A percentile compares a stretch with the other conserved stretches of the same genome.
Conservation (phyloP, 2,113 vertebrate species). For the Albula glossodonta region DNA sequence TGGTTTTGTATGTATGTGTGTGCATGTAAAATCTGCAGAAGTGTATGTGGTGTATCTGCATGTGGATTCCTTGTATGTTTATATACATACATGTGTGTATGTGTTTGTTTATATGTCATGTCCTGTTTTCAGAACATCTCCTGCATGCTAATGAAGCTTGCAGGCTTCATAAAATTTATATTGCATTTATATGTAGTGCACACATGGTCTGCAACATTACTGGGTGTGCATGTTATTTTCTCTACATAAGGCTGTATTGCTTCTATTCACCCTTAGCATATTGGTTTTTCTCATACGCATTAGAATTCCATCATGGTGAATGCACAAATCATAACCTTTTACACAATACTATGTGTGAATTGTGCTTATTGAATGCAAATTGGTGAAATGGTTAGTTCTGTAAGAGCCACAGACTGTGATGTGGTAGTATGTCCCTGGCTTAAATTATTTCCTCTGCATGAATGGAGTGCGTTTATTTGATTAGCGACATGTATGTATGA, state of each 20-base stretch:
- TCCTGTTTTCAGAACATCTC: not conserved
- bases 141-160: not conserved
- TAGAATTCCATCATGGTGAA: not conserved
- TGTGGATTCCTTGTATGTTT: constrained; percentile 29
- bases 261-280: too few species aligned
- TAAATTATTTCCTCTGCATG: constrained; percentile 33
- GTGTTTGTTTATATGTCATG: not conserved
- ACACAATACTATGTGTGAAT: not conserved
- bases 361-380: not conserved
- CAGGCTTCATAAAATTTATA: not conserved
- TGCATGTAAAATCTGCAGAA: not conserved
- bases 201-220: not conserved
- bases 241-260: too few species aligned
- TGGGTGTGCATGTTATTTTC: not conserved
- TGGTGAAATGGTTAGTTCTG: constrained; percentile 7
- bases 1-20: not conserved
- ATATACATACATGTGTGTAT: constrained; percentile 2
- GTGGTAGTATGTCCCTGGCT: constrained; percentile 36
- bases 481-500: constrained; percentile 16
- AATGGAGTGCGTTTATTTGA: constrained; percentile 21
- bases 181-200: not conserved
- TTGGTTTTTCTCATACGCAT: not conserved
- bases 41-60: not conserved
- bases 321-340: not conserved
- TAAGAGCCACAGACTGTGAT: not conserved